These are phyloP conservation scores for Noctua fimbriata DNA, from an alignment of 2,888 invertebrate species.

Conservation along the genomic window DNA sequence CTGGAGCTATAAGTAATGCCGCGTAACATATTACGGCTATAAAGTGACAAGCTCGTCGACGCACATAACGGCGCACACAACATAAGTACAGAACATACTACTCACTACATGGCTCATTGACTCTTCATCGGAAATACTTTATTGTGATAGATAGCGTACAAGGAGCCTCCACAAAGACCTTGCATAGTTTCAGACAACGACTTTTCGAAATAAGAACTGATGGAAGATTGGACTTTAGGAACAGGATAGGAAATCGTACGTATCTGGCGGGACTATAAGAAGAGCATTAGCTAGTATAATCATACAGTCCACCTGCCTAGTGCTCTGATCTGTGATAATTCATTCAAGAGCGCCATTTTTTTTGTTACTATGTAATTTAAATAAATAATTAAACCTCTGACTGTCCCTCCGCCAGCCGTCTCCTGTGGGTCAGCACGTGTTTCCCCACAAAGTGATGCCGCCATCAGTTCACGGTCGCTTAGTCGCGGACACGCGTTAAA, in stretches of 20 bases:
- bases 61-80: slow-evolving; percentile 10
- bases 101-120: neutral
- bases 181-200: neutral
- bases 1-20: slow-evolving; percentile 60
- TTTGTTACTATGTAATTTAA: neutral
- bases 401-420: neutral
- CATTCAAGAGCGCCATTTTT: neutral
- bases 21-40: slow-evolving; percentile 60
- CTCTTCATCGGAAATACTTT: neutral
- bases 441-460: neutral
- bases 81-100: neutral
- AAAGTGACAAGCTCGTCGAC: slow-evolving; percentile 55
- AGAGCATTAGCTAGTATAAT: neutral
- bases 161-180: neutral
- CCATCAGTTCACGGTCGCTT: slow-evolving; percentile 19
- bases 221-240: neutral
- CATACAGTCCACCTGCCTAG: neutral
- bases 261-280: neutral
- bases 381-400: neutral
- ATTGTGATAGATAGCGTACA: neutral
- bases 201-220: neutral
- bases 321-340: neutral
- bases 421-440: slow-evolving; percentile 29
- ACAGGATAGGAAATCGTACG: neutral
- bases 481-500: slow-evolving; percentile 10